phyloP scores from a whole-genome alignment of 2,797 vertebrate genomes.

The Falco novaeseelandiae region DNA sequence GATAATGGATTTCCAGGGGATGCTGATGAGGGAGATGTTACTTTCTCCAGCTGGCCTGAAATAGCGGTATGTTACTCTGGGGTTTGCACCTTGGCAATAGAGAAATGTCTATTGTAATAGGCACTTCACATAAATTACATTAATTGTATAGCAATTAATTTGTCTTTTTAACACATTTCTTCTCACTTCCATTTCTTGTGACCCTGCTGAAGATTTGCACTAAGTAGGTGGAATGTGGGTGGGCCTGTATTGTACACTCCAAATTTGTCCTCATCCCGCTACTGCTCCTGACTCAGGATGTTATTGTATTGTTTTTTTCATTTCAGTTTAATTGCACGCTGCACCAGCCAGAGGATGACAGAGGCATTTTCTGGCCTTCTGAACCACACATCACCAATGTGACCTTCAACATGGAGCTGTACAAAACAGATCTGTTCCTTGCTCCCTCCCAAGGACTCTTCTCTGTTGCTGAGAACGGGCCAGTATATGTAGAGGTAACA shows the following conservation, averaged over 20 bases:
- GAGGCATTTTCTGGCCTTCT: constrained; percentile 38
- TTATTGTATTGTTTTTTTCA: background rate
- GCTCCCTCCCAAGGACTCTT: constrained; percentile 76
- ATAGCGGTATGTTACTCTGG: constrained; percentile 74
- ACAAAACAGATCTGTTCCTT: constrained; percentile 80
- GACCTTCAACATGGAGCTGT: constrained; percentile 90
- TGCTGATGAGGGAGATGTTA: constrained; percentile 69
- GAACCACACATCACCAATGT: constrained; percentile 75
- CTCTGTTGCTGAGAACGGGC: constrained; percentile 77
- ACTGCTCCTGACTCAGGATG: background rate
- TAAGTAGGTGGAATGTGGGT: background rate
- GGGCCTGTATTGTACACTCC: background rate
- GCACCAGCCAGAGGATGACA: constrained; percentile 66
- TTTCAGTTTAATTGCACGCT: constrained; percentile 93
- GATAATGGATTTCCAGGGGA: constrained; percentile 82
- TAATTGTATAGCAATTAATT: background rate
- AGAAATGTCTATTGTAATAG: background rate
- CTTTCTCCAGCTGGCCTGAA: constrained; percentile 68
- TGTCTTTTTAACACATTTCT: background rate
- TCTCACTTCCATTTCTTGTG: background rate
- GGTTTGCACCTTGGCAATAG: background rate
- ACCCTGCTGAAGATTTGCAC: background rate
- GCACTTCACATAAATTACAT: background rate
- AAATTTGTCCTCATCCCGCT: background rate
- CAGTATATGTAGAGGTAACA: constrained; percentile 83